A percentile compares a stretch with the other conserved stretches of the same genome.
phyloP scores from a whole-genome alignment of 2,888 invertebrate species.

The Busseola fusca region DNA sequence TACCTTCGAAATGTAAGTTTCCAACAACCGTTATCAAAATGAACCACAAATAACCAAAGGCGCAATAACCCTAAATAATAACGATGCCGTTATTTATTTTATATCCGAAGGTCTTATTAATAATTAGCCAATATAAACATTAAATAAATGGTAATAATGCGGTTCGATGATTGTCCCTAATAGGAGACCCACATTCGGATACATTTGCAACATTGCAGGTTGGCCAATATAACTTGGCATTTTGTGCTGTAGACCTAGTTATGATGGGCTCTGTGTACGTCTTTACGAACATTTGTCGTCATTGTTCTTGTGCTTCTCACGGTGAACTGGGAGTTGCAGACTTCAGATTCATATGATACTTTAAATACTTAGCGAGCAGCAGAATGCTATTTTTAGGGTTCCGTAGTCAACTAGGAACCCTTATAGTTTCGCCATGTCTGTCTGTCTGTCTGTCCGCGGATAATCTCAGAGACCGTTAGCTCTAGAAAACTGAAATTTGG shows the following conservation, averaged over 20 bases:
- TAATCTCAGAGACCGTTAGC: too few species aligned
- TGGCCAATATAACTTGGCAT: constrained; percentile 13
- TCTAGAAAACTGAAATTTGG: too few species aligned
- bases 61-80: constrained; percentile 11
- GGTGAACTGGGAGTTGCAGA: constrained; percentile 12
- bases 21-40: background rate
- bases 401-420: too few species aligned
- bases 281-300: constrained; percentile 26
- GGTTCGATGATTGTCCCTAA: constrained; percentile 57
- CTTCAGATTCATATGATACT: background rate
- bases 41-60: constrained; percentile 10
- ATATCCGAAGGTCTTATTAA: constrained; percentile 55
- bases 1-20: background rate
- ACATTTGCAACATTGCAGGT: constrained; percentile 42
- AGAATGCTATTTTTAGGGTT: background rate
- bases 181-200: constrained; percentile 49
- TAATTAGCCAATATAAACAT: constrained; percentile 45
- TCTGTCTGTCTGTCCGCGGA: too few species aligned
- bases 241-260: constrained; percentile 1
- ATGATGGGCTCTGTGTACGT: constrained; percentile 3
- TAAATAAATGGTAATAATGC: constrained; percentile 42
- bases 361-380: too few species aligned
- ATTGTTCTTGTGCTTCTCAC: constrained; percentile 34
- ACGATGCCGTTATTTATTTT: constrained; percentile 26
- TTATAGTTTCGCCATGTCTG: too few species aligned